These are phyloP conservation scores for Catajapyx aquilonaris DNA, from an alignment of 1,140 invertebrate genomes.

Conservation along the genomic window DNA sequence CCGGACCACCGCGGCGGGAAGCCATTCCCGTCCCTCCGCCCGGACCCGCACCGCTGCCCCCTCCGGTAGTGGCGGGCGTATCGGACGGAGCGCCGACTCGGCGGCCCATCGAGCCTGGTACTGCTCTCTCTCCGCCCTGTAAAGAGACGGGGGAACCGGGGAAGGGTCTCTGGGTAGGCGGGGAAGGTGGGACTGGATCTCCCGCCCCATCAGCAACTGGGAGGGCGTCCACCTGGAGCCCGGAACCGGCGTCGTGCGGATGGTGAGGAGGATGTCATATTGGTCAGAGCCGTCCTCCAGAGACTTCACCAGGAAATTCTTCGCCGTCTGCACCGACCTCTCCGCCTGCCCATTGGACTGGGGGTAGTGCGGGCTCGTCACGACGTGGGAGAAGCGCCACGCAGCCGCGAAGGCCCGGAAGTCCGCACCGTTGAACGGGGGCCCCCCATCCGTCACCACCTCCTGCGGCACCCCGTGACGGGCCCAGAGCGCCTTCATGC, in stretches of 20 bases:
- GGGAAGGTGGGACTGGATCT: background rate
- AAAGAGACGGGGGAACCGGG: no score
- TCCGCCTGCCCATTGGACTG: conserved; percentile 7
- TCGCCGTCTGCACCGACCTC: conserved; percentile 5
- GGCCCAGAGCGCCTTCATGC: conserved; percentile 1
- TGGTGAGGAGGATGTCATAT: background rate
- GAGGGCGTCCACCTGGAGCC: background rate
- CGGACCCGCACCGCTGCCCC: no score
- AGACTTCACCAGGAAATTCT: conserved; percentile 3
- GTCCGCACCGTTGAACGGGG: conserved; percentile 10
- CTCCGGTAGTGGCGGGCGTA: no score
- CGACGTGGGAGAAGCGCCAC: conserved; percentile 12
- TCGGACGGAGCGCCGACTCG: no score
- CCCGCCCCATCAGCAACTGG: background rate
- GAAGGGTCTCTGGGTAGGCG: no score
- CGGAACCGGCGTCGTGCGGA: background rate
- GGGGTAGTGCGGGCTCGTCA: conserved; percentile 9
- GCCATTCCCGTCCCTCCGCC: no score
- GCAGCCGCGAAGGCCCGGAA: conserved; percentile 13
- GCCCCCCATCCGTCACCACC: conserved; percentile 11
- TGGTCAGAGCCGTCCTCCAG: background rate
- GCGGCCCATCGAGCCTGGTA: no score
- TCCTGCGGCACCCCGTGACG: conserved; percentile 6
- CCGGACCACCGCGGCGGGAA: no score
- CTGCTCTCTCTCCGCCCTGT: no score